Base-by-base conservation (phyloP, 2,888 invertebrate genomes). In the Amphipyra tragopoginis region DNA sequence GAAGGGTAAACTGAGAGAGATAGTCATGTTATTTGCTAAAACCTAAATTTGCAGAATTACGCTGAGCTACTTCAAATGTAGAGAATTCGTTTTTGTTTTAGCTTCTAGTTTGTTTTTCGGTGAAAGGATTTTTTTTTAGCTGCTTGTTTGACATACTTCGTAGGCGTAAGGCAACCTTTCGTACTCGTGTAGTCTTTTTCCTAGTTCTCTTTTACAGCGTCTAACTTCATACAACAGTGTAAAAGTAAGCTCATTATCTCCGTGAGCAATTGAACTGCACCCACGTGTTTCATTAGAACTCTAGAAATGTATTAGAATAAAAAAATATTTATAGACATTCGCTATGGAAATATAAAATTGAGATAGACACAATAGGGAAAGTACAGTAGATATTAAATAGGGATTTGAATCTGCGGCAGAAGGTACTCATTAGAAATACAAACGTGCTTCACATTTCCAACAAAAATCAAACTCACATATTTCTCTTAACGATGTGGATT, bases 381-480 rank as follows among this genome's bases (percentile, higher is more conserved):
- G 21, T 21, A 21, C 3, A 21, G 21, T n/a, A n/a, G 21, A 21
- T 21, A 21, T 21, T 21, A 29, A 29, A 29, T 29, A 29, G 29
- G 29, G 29, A 29, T 29, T 29, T 29, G 0, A 7, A 29, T 29
- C 29, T 4, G 29, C 21, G 21, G 1, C 21, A 21, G 21, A 2
- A 21, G 21, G 21, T 21, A 2, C n/a, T n/a, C n/a, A n/a, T n/a
- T n/a, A n/a, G n/a, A n/a, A n/a, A n/a, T n/a, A n/a, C n/a, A n/a
- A n/a, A n/a, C n/a, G 29, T 29, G 29, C 29, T 29, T 29, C 29
- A 3, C 29, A 29, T 29, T 29, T 3, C 5, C 5, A 29, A 14
- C 15, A 42, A 45, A 49, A 71, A 38, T 47, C 21, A 49, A 70
- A 39, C 10, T 10, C 34, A 0, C n/a, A 14, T 56, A 21, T 14